Evolutionary conservation across 2,888 invertebrate genomes (phyloP), one percentile per base, ranked within the genome.

Genomic region (Macaria liturata): DNA sequence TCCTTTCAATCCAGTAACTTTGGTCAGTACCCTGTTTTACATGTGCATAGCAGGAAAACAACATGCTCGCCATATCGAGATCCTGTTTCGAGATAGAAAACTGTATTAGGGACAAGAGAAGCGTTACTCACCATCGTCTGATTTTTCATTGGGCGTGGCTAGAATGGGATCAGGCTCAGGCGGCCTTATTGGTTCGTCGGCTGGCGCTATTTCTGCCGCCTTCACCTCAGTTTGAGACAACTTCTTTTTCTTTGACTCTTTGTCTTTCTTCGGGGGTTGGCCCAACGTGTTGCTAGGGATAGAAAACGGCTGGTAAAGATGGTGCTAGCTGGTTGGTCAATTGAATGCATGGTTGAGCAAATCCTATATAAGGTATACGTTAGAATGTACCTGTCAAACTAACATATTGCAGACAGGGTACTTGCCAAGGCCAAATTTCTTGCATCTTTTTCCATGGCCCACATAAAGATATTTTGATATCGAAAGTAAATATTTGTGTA

Each of bases 231-330:
- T 51, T 49, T 67, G 72, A 0, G 66, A 86, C 48, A 82, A 75
- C 71, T 94, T 94, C 75, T 94, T 94, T 78, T 94, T 94, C 80
- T 94, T 94, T 68, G 91, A 78, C 44, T 94, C 93, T 73, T 94
- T 93, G 9, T 94, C 93, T 76, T 94, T 94, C 67, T 92, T 92
- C 53, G 87, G 83, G 9, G 86, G 86, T 70, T 92, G 86, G 49
- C 57, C 71, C 62, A 71, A 59, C 32, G 69, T 75, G 61, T 77
- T 80, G 67, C 74, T 80, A 51, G 20, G 51, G 8, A 42, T n/a
- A 37, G 31, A 30, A 34, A 42, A 20, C 20, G 20, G 2, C 20
- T 20, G 20, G 20, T 39, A 61, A 45, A 30, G 4, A 30, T 30
- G 30, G 5, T 20, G 45, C 31, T 2, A 45, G 30, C 4, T 30